Base-by-base conservation (phyloP, 2,113 vertebrate genomes). In the Oceanites oceanicus region DNA sequence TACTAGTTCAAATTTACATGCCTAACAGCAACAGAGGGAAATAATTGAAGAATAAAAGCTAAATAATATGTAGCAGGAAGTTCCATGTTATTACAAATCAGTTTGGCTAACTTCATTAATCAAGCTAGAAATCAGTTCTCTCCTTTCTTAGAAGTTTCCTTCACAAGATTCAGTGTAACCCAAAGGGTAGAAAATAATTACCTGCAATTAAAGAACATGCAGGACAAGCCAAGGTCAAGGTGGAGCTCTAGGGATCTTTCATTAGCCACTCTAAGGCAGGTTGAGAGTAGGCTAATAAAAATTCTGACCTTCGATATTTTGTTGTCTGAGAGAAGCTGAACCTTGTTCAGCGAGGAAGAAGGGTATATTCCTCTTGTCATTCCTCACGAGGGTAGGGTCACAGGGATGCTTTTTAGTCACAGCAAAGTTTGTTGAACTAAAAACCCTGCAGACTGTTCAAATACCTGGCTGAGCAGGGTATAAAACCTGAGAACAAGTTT, bases 111-210 rank as follows among this genome's bases (percentile, higher is more conserved):
- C 52, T 81, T 26, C 56, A 81, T 97, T 95, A 96, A 97, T 91
- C 95, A 88, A 73, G 71, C n/a, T 26, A n/a, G 80, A 76, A 90
- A 97, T 73, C 73, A 93, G 66, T 9, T 13, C 56, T 83, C 50
- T 72, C 75, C 71, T 71, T 73, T 79, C 92, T 88, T 88, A 49
- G 80, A 59, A 34, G 55, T 90, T 92, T 68, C 61, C 72, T 77
- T 61, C 68, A 17, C 3, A 3, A 86, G 67, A 19, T 34, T 63
- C 88, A 50, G 44, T 6, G 53, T 14, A 52, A 94, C 67, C 79
- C 86, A 84, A 93, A 93, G 79, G 88, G 78, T 36, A n/a, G 79
- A 30, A 94, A 96, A 96, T 92, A 92, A 96, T 94, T n/a, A 74
- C 91, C 75, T 80, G 32, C 88, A 95, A 83, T 79, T 96, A 87